phyloP scores from a whole-genome alignment of 2,888 invertebrate genomes.

The Polyommatus iphigenia region DNA sequence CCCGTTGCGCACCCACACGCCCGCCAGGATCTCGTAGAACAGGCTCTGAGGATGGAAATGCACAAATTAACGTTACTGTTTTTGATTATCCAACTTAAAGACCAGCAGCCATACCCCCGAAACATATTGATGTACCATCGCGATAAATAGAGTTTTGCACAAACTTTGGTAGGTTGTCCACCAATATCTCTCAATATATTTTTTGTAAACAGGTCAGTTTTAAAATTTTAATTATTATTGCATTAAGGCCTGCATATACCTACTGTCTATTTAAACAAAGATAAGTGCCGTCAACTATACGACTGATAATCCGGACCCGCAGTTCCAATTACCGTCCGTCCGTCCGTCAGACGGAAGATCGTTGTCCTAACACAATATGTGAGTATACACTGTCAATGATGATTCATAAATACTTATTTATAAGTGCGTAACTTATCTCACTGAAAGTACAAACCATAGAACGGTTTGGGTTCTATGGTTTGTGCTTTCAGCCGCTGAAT shows the following conservation, averaged over 20 bases:
- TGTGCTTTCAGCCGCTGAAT: too few species aligned
- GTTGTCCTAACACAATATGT: not conserved
- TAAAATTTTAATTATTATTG: too few species aligned
- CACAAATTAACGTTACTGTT: not conserved
- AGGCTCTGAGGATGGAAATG: constrained; percentile 85
- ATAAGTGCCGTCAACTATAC: not conserved
- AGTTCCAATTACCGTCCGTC: not conserved
- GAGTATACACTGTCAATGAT: not conserved
- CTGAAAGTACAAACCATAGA: too few species aligned
- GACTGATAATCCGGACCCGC: not conserved
- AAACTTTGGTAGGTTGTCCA: too few species aligned
- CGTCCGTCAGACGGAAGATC: constrained; percentile 1
- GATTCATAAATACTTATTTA: not conserved
- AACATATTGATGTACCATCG: too few species aligned
- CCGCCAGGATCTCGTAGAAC: constrained; percentile 96
- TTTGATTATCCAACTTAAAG: too few species aligned
- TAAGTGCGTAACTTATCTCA: not conserved
- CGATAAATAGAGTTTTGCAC: too few species aligned
- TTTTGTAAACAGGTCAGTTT: too few species aligned
- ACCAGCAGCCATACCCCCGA: too few species aligned
- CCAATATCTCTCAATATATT: too few species aligned
- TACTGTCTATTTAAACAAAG: not conserved
- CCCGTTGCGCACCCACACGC: constrained; percentile 98
- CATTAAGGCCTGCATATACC: too few species aligned
- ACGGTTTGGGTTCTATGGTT: too few species aligned